Evolutionary conservation across 2,797 vertebrate genomes (phyloP), one percentile per base, ranked within the genome.

Genomic region (Echiichthys vipera): DNA sequence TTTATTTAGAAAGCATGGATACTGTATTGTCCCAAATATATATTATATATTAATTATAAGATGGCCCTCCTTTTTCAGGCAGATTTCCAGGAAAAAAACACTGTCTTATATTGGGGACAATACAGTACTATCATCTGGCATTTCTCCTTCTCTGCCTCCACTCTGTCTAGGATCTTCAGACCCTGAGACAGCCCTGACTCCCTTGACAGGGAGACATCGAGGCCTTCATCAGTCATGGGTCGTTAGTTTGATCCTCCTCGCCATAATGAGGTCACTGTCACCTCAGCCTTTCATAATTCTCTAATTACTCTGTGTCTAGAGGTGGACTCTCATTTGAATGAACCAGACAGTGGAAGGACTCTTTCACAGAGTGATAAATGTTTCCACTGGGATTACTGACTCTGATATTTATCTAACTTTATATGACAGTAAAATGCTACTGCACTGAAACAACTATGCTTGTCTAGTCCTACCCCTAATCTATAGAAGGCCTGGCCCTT

Each of bases 261-360:
- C 81, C 34, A 62, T 92, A 92, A 92, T 90, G 90, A 92, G 91
- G 91, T 92, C 89, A 83, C 72, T 80, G 88, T 92, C 90, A 92
- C 89, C 87, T 87, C 78, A 11, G 73, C 88, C 89, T 80, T 81
- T 87, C 80, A 77, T 86, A 87, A 87, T 89, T 86, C 77, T 78
- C 81, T 92, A 91, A 92, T 92, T 85, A 91, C 76, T 81, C 68
- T 68, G 69, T 77, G 87, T 88, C 81, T 50, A 20, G 62, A 83
- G 63, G 73, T 83, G 78, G 75, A 70, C 66, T 80, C 42, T 80
- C 81, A 83, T 88, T 76, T 80, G 63, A 59, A 67, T 25, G 39
- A 64, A 57, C 15, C 29, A 13, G 40, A 1, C 29, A 42, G 58
- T 34, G 40, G 53, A 53, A 37, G 25, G 32, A 17, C 20, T 32